These are phyloP conservation scores for Xenopus tropicalis DNA, from an alignment of 2,113 vertebrate species.

Conservation along the genomic window UCB_Xtro_10.0 CM004446.2:106371001-106371500, in stretches of 20 bases:
- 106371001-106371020: no score
- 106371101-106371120: not conserved
- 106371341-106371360: no score
- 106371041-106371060: not conserved
- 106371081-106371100: not conserved
- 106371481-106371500: not conserved
- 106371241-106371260: not conserved
- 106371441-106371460: not conserved
- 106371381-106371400: not conserved
- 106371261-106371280: constrained; percentile 17
- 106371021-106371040: not conserved
- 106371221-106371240: constrained; percentile 7
- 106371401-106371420: not conserved
- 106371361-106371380: not conserved
- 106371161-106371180: constrained; percentile 16
- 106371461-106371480: constrained; percentile 7
- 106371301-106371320: not conserved
- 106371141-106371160: constrained; percentile 2
- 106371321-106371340: constrained; percentile 8
- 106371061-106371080: not conserved
- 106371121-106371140: not conserved
- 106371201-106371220: constrained; percentile 18
- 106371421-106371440: not conserved
- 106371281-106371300: constrained; percentile 19
- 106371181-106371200: constrained; percentile 10